Evolutionary conservation across 2,888 invertebrate species (phyloP), one percentile per base, ranked within the genome.

Genomic region (Theretra japonica): DNA sequence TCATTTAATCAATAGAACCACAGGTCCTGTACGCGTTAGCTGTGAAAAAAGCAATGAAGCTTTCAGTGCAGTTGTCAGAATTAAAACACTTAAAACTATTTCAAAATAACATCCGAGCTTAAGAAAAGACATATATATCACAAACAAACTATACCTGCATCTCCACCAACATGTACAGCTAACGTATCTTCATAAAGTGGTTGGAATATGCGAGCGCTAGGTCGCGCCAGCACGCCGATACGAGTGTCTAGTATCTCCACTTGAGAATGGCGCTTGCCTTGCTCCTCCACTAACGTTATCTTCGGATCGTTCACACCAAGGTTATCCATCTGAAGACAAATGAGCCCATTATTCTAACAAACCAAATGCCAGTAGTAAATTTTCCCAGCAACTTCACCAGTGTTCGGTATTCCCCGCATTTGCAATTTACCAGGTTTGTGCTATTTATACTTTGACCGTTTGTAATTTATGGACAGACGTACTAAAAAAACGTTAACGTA

Each of bases 171-270:
- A 83, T 97, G 97, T 0, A 98, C 96, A 23, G 96, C 96, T 28
- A 98, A 92, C 77, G 97, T 97, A 0, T 97, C 98, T 70, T 96
- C 96, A 85, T 98, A 97, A 30, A 98, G 89, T 0, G 97, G 97
- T 79, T 98, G 98, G 65, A 98, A 95, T 3, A 98, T 96, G 76
- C 97, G 96, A 0, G 98, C 97, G 62, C 97, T 97, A 5, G 97
- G 95, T 76, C 96, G 96, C 25, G 97, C 97, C 56, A 97, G 90
- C 0, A 97, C 96, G 5, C 98, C 98, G 76, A 96, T 96, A 90
- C 83, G 96, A 90, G 84, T 96, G 92, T 83, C 96, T 69, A 97
- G 86, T 80, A 97, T 97, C 84, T 97, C 97, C 41, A 97, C 94
- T 83, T 97, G 97, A 2, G 96, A 96, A 78, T 96, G 96, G 11